Evolutionary conservation across 2,797 vertebrate species (phyloP), one percentile per base, ranked within the genome.

Genomic region (Hapalemur alaotrensis): DNA sequence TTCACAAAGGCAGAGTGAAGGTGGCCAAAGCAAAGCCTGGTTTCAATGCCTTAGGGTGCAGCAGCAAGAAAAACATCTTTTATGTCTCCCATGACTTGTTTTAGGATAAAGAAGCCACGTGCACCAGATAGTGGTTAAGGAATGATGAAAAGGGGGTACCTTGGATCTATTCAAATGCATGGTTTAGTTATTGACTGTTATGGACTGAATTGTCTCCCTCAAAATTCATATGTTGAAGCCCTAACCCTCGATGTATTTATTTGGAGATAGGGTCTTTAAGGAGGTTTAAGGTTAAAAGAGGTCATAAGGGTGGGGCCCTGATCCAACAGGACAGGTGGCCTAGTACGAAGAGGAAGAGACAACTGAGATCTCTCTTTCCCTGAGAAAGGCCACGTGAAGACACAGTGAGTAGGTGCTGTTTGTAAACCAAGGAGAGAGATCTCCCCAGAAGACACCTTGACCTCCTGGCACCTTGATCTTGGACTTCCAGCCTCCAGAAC

Each of bases 131-230:
- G 35, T 1, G 4, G 14, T 4, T 83, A 30, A 59, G 6, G 13
- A 69, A 81, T 9, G n/a, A 3, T 5, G 4, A 69, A 52, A 65
- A 52, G 5, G 12, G 10, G 18, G 18, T 17, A 22, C 13, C 10
- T 0, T 38, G 23, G 25, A 35, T 61, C 38, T 69, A 32, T 6
- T 17, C 18, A 10, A 52, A 83, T 54, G 57, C n/a, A 13, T 0
- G 4, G 28, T n/a, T 52, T 11, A 61, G 70, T 43, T 22, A 80
- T 43, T 22, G 80, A 30, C 12, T 35, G 30, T 75, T 75, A 46
- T 0, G 18, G 20, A 79, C 5, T 18, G 28, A 54, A 46, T 0
- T 72, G 14, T 41, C 15, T 35, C 2, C 8, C 10, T 4, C 1
- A 9, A 28, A 54, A 65, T 63, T 72, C 43, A 2, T 35, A 70